Conservation (phyloP, 2,797 vertebrate species). For the Thripadectes ignobilis region DNA sequence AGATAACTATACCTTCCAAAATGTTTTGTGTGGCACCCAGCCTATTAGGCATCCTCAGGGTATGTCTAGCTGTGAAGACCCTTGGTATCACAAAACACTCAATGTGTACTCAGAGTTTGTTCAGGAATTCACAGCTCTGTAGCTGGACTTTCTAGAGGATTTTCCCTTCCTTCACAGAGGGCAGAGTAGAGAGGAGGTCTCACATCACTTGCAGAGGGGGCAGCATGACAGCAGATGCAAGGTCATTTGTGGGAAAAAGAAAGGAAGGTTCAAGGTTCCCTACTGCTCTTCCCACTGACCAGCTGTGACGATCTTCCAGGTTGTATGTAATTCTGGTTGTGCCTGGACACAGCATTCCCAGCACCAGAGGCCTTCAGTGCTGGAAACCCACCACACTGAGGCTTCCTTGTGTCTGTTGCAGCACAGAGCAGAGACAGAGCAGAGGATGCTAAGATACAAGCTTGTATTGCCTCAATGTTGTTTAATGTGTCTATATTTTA, state of each 20-base stretch:
- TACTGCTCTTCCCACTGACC: not conserved
- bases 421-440: not conserved
- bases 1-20: not conserved
- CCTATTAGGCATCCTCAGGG: not conserved
- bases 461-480: not conserved
- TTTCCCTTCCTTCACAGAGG: not conserved
- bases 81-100: not conserved
- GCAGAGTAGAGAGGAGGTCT: not conserved
- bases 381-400: accelerated
- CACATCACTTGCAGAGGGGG: not conserved
- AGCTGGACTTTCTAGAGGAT: not conserved
- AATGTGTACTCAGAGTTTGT: not conserved
- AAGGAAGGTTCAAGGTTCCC: not conserved
- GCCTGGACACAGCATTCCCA: not conserved
- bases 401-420: not conserved
- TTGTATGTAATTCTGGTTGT: not conserved
- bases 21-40: not conserved
- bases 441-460: not conserved
- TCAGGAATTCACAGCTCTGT: not conserved
- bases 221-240: not conserved
- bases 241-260: not conserved
- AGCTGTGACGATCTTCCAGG: not conserved
- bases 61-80: not conserved
- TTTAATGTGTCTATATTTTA: not conserved
- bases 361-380: not conserved